Base-by-base conservation (phyloP, 2,888 invertebrate genomes). In the Stictocephala bisonia region DNA sequence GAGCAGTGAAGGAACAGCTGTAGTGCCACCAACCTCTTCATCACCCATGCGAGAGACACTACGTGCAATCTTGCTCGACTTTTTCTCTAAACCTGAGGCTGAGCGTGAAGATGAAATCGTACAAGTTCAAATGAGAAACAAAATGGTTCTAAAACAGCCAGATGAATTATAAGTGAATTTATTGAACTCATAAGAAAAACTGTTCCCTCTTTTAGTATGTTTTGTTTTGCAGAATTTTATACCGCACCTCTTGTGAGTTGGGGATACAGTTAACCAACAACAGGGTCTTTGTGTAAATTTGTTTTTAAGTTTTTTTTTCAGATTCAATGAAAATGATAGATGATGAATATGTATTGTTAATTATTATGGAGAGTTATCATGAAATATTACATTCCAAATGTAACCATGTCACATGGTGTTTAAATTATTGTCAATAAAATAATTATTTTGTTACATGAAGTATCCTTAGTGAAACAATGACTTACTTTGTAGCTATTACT, bases 1-100 rank as follows among this genome's bases (percentile, higher is more conserved):
- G 51, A 74, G 72, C 69, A 74, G 74, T 44, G 72, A 72, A 29
- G 74, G 72, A 22, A 72, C 68, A n/a, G 68, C 72, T 1, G 72
- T 74, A 1, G 60, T 74, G n/a, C 72, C 74, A 22, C 74, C 72
- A 11, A 53, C 51, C 26, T 58, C 53, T 50, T n/a, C n/a, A n/a
- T n/a, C n/a, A n/a, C 58, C 51, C 18, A 67, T 26, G 27, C 58
- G 60, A 3, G 69, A 73, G 35, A 53, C 67, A 15, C 58, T 73
- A 7, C 73, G 73, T 35, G 67, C 67, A 35, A 29, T 73, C 20
- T 40, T 73, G 26, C 69, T 73, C 0, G 73, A 73, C 15, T 48
- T 73, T 35, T 40, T 73, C 13, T 67, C 73, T 7, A 73, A 73
- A 27, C 73, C 73, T 13, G 68, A 56, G n/a, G 18, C 67, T 0